Base-by-base conservation (phyloP, 2,888 invertebrate genomes). In the Spodoptera exigua region DNA sequence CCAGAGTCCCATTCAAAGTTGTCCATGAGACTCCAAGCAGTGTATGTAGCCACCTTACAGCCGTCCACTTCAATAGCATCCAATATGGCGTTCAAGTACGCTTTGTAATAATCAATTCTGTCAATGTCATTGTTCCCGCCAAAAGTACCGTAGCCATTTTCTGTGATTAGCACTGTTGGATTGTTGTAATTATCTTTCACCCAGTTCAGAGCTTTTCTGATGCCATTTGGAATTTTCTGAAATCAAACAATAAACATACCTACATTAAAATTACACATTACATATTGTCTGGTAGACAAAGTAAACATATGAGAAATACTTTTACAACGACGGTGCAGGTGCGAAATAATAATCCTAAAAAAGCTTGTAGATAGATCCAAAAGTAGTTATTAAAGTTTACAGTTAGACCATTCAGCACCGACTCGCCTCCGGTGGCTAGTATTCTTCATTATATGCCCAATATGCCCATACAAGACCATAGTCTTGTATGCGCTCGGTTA, bases 81-180 rank as follows among this genome's bases (percentile, higher is more conserved):
- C 12, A 89, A 48, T 2, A 90, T 76, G 0, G 88, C 84, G 3
- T 79, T 70, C 0, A 92, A 40, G 53, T 93, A 92, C 10, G 73
- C 70, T 14, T 63, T 82, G 40, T 86, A 85, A 73, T 91, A 95
- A 0, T 83, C 65, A 0, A 94, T 79, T n/a, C 95, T 84, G 1
- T 88, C 89, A 4, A 84, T 76, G 36, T 95, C 89, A n/a, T 89
- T 40, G 3, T 81, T 18, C 9, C 86, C 88, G 0, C 85, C 86
- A 1, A 76, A 80, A 18, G 94, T 95, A 0, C 95, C 92, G 81
- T 91, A 95, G 1, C 96, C 96, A 73, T 95, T 96, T 78, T 96
- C 96, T 0, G 95, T 95, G 32, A 96, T 93, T 69, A 95, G 83
- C 7, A 96, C 91, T 45, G 89, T 89, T 0, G 95, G 91, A 69